These are phyloP conservation scores for Sialis lutaria DNA, from an alignment of 2,888 invertebrate genomes.

Conservation along the genomic window DNA sequence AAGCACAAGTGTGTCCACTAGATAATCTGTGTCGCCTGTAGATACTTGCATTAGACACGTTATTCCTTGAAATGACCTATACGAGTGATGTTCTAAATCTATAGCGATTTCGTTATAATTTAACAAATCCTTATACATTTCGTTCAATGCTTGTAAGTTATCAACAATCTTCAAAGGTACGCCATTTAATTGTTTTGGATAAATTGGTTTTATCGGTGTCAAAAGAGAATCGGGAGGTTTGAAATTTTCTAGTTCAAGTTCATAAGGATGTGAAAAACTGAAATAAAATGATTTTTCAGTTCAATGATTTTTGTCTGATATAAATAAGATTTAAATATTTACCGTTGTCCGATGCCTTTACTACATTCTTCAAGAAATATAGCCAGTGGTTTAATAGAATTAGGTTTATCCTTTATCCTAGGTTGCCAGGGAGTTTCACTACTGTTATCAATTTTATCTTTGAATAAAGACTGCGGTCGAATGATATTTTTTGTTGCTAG, in stretches of 20 bases:
- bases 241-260: constrained; percentile 64
- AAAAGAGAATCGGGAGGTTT: constrained; percentile 36
- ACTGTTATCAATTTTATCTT: constrained; percentile 70
- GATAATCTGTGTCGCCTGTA: constrained; percentile 61
- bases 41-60: constrained; percentile 94
- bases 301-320: background rate
- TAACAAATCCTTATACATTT: constrained; percentile 46
- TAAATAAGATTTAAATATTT: constrained; percentile 13
- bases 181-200: constrained; percentile 33
- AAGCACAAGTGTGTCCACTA: constrained; percentile 76
- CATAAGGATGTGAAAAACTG: constrained; percentile 78
- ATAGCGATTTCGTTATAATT: constrained; percentile 62
- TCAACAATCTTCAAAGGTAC: constrained; percentile 54
- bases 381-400: constrained; percentile 65
- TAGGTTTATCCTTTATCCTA: constrained; percentile 70
- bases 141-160: constrained; percentile 40
- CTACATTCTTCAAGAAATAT: constrained; percentile 51
- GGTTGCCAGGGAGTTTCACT: constrained; percentile 60
- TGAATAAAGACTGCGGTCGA: constrained; percentile 72
- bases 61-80: constrained; percentile 81
- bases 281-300: constrained; percentile 13
- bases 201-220: constrained; percentile 24
- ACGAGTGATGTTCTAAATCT: constrained; percentile 88
- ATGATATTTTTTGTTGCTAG: constrained; percentile 54
- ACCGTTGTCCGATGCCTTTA: constrained; percentile 38